Conservation (phyloP, 2,797 vertebrate genomes). For the Myotis findleyi region DNA sequence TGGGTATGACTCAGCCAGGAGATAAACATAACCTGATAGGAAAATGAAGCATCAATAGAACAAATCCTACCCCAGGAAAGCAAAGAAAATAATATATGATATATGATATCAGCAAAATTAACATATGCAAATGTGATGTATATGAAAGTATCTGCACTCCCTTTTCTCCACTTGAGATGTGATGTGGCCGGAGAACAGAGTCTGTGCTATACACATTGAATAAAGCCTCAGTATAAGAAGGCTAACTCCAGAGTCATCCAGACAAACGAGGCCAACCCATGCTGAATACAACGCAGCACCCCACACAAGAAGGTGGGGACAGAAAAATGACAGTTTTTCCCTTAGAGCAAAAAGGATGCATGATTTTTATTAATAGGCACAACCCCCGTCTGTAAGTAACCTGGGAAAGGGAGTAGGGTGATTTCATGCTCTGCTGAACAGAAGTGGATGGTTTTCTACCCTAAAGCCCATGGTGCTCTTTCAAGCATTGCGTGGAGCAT, state of each 20-base stretch:
- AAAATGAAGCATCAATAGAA: constrained; percentile 10
- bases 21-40: neutral
- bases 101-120: neutral
- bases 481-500: neutral
- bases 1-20: neutral
- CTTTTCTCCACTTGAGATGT: neutral
- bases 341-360: neutral
- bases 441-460: neutral
- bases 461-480: neutral
- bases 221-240: neutral
- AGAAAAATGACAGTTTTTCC: neutral
- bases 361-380: neutral
- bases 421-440: constrained; percentile 43
- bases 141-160: neutral
- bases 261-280: neutral
- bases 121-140: neutral
- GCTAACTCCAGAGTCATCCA: neutral
- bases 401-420: constrained; percentile 3
- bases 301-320: neutral
- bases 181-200: neutral
- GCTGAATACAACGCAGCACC: neutral
- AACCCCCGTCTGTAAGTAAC: neutral
- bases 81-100: neutral
- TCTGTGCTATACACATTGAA: neutral
- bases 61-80: neutral